Evolutionary conservation across 2,888 invertebrate species (phyloP), one percentile per base, ranked within the genome.

Genomic region (Caenorhabditis sp.): DNA sequence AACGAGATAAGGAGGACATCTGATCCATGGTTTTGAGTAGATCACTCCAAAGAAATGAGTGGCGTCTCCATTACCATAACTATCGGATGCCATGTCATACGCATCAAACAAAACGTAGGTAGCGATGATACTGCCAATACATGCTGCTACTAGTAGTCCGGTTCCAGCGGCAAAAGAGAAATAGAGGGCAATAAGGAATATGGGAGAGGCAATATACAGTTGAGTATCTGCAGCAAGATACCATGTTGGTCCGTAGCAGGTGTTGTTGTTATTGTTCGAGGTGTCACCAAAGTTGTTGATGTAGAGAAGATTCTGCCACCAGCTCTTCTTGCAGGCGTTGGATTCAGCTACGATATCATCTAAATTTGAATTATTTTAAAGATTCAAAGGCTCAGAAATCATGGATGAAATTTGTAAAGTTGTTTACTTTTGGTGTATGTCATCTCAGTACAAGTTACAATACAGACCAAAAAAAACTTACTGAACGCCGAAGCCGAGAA

Each of bases 1-100:
- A 4, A 93, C 84, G 14, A 92, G 79, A 82, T 92, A 93, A 0
- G 93, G 92, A 0, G 92, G 92, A 72, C 93, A 90, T 51, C 93
- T 87, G 47, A 90, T 90, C 90, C 91, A 93, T 0, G 93, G 83
- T 47, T 69, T 68, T 16, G 47, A 19, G 61, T 83, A 83, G 28
- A 66, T 49, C 44, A 73, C 41, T n/a, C n/a, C 14, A 38, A 38
- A 64, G 38, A 58, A 80, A 26, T 56, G n/a, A 14, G 31, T 66
- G 2, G 19, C 19, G 12, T 73, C 59, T 49, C 80, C 68, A 38
- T 73, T 72, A 14, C 80, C 68, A 22, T 35, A 66, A 31, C 31
- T 54, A 16, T 64, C 54, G 19, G 58, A 28, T 14, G 66, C 16
- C n/a, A 75, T 66, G 24, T 75, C 75, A 24, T 75, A 75, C 4